Conservation (phyloP, 1,140 invertebrate genomes). For the Drosophila ercepeae region DNA sequence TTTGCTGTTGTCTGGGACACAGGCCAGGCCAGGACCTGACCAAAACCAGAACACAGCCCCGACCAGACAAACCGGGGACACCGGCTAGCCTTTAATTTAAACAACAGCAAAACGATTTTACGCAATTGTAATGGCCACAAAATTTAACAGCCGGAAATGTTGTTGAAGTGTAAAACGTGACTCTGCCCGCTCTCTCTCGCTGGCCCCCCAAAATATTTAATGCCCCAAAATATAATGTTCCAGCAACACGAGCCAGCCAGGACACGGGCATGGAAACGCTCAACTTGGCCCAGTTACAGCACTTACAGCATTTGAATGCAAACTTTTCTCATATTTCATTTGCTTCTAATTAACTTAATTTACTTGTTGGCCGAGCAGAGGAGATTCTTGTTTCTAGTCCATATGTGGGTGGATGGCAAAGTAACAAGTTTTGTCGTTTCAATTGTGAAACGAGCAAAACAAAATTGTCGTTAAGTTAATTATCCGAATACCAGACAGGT, state of each 20-base stretch:
- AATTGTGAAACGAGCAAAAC: slow-evolving; percentile 40
- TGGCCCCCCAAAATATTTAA: slow-evolving; percentile 35
- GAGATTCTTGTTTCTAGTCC: slow-evolving; percentile 18
- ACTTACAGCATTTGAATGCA: slow-evolving; percentile 59
- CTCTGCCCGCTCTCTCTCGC: slow-evolving; percentile 7
- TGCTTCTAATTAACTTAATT: slow-evolving; percentile 71
- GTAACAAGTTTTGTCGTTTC: slow-evolving; percentile 35
- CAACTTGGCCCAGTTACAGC: slow-evolving; percentile 44
- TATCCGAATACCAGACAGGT: slow-evolving; percentile 34
- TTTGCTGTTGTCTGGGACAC: slow-evolving; percentile 7
- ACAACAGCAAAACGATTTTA: slow-evolving; percentile 64
- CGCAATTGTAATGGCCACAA: slow-evolving; percentile 64
- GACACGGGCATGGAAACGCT: slow-evolving; percentile 20
- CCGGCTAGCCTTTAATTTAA: slow-evolving; percentile 52
- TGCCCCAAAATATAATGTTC: slow-evolving; percentile 54
- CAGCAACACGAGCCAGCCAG: slow-evolving; percentile 4
- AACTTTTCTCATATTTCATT: slow-evolving; percentile 75
- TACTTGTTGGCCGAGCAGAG: slow-evolving; percentile 35
- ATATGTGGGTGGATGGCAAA: slow-evolving; percentile 30
- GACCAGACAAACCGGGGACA: slow-evolving; percentile 15
- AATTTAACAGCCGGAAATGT: slow-evolving; percentile 68
- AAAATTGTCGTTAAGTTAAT: slow-evolving; percentile 35
- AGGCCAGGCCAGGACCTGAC: not conserved
- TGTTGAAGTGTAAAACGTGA: slow-evolving; percentile 74
- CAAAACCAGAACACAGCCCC: slow-evolving; percentile 23